phyloP scores from a whole-genome alignment of 35 echinoderm and acorn worm genomes.

The Ophiothrix spiculata region DNA sequence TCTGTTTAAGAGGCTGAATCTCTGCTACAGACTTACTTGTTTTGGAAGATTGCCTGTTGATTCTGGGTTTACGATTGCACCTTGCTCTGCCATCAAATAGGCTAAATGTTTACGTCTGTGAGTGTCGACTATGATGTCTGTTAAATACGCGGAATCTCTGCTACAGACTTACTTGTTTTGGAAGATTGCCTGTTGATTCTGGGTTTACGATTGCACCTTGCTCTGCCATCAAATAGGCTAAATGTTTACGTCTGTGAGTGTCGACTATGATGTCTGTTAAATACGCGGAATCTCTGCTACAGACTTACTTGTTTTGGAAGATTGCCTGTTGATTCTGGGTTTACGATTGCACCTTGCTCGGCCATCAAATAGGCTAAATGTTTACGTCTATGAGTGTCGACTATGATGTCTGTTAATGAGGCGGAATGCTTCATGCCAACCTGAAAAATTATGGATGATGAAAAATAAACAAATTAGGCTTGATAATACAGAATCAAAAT shows the following conservation, averaged over 20 bases:
- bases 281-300: background rate
- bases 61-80: slow-evolving; percentile 85
- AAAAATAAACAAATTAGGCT: too few species aligned
- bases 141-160: slow-evolving; percentile 85
- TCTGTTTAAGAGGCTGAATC: background rate
- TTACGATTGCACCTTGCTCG: slow-evolving; percentile 83
- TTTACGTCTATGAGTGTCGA: slow-evolving; percentile 94
- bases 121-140: slow-evolving; percentile 90
- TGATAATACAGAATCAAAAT: too few species aligned
- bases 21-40: slow-evolving; percentile 47
- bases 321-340: slow-evolving; percentile 72
- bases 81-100: slow-evolving; percentile 90
- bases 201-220: slow-evolving; percentile 87
- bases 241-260: slow-evolving; percentile 88
- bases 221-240: slow-evolving; percentile 93
- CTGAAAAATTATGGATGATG: too few species aligned
- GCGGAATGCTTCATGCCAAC: slow-evolving; percentile 90
- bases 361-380: slow-evolving; percentile 94
- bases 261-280: background rate
- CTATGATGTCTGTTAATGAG: slow-evolving; percentile 87
- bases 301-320: slow-evolving; percentile 89
- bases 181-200: slow-evolving; percentile 73
- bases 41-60: slow-evolving; percentile 79
- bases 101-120: slow-evolving; percentile 96
- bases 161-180: slow-evolving; percentile 94